Base-by-base conservation (phyloP, 2,113 vertebrate genomes). In the Grammomys dolichurus region DNA sequence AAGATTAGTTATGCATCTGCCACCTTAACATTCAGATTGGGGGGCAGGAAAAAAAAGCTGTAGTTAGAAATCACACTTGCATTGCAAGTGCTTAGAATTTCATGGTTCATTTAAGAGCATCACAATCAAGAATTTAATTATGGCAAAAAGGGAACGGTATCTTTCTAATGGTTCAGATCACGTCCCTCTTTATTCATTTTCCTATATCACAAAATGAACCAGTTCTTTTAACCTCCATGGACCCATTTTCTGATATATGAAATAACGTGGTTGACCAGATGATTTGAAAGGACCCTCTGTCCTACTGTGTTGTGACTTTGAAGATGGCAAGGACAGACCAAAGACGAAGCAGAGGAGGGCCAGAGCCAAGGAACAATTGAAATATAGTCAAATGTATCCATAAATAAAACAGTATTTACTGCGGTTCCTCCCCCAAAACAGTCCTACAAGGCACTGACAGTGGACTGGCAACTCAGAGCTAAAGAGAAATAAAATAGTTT, bases 91-190 rank as follows among this genome's bases (percentile, higher is more conserved):
- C 89, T 96, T 96, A 91, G 93, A 87, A 96, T 97, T 97, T 97
- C 92, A 96, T 89, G 92, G 96, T 95, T 97, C 92, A 97, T 96
- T 97, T 95, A 96, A 97, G 93, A 97, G 90, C 94, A 93, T 87
- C 95, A 95, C 90, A 97, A 97, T 97, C 97, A 98, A 96, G 97
- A 97, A 96, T 93, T 95, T 96, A 98, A 98, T 97, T 95, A 98
- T 67, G 91, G 93, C 87, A 91, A 70, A 96, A 89, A 96, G 93
- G 93, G 60, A 95, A 89, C 0, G 1, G 78, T 70, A 63, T 89
- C 92, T 96, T 91, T 89, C 89, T 69, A 86, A 88, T 60, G 77
- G 75, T 69, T 81, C 43, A 90, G 88, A 95, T 89, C 72, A 46
- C 24, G 91, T 63, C 33, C 69, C 43, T 58, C 70, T 92, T 43